Evolutionary conservation across 2,888 invertebrate species (phyloP).

Genomic region (Arrhopalites spinosus): DNA sequence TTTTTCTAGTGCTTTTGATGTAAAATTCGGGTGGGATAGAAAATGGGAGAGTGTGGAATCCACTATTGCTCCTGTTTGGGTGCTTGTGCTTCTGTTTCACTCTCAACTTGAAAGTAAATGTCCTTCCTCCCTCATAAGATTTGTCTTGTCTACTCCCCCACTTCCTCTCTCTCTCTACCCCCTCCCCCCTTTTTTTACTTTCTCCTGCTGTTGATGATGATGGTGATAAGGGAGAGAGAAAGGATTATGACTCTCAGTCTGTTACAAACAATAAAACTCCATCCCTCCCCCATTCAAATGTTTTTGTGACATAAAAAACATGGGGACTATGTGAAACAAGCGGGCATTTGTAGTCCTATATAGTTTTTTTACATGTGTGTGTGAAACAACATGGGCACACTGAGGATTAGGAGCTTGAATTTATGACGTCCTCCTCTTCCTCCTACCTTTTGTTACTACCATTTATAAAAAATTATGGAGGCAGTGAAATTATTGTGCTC

Average conservation of each 20-base stretch:
- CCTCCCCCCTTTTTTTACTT: neutral
- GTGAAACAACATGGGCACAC: no score
- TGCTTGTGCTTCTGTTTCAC: neutral
- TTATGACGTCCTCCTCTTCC: neutral
- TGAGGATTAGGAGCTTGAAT: no score
- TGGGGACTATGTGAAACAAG: neutral
- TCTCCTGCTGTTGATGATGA: conserved; percentile 10
- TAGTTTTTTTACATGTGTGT: neutral
- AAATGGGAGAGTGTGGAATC: neutral
- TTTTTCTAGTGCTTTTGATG: no score
- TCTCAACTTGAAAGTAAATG: neutral
- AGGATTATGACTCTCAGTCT: conserved; percentile 35
- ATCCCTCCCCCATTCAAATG: neutral
- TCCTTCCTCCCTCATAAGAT: no score
- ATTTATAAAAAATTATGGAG: no score
- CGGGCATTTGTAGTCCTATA: no score
- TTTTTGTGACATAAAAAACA: conserved; percentile 16
- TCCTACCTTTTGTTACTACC: neutral
- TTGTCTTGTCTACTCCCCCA: neutral
- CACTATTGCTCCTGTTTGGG: neutral
- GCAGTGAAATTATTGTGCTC: no score
- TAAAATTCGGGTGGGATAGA: no score
- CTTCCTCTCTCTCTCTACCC: neutral
- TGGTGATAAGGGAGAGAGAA: conserved; percentile 35
- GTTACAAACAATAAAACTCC: conserved; percentile 34